Conservation (phyloP, 2,113 vertebrate genomes). For the Dolichallabes microphthalmus region DNA sequence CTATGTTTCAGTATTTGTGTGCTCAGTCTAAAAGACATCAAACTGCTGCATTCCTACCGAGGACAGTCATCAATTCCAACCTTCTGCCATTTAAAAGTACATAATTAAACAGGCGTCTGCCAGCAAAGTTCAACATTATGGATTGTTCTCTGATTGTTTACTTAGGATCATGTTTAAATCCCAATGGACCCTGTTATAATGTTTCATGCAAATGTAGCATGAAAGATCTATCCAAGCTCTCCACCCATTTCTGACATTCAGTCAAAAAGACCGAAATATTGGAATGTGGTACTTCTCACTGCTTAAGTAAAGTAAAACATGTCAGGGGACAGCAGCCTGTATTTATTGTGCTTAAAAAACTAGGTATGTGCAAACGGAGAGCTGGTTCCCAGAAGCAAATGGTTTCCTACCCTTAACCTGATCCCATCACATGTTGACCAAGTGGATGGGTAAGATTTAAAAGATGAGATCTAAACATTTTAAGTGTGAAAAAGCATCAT, state of each 20-base stretch:
- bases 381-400: slow-evolving; percentile 22
- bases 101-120: slow-evolving; percentile 3
- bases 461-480: background rate
- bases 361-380: background rate
- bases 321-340: background rate
- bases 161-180: slow-evolving; percentile 16
- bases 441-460: background rate
- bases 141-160: slow-evolving; percentile 23
- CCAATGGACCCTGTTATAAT: background rate
- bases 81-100: slow-evolving; percentile 9
- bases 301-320: slow-evolving; percentile 16
- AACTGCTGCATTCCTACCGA: background rate
- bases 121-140: background rate
- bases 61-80: background rate
- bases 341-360: slow-evolving; percentile 34
- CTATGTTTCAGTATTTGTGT: background rate
- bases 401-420: slow-evolving; percentile 1
- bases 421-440: background rate
- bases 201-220: slow-evolving; percentile 5
- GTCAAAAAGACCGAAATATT: slow-evolving; percentile 3
- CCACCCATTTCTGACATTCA: slow-evolving; percentile 2
- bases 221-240: background rate
- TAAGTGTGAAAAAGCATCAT: background rate
- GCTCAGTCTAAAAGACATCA: background rate
- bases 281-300: slow-evolving; percentile 25